Conservation (phyloP, 2,113 vertebrate genomes). For the Spilogale gracilis region DNA sequence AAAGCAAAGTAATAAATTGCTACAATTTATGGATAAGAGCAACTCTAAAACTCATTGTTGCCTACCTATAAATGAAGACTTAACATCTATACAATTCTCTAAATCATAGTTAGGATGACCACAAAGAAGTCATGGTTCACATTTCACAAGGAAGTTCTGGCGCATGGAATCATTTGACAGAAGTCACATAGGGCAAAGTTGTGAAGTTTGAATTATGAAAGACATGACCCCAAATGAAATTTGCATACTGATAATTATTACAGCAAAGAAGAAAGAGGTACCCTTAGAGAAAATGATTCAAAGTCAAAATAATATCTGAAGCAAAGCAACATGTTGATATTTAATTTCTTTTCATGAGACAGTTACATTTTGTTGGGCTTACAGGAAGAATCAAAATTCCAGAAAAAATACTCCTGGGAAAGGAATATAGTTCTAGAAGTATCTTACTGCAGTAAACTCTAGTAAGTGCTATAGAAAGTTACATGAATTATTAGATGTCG, state of each 20-base stretch:
- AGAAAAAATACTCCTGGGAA: neutral
- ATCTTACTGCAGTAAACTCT: conserved; percentile 35
- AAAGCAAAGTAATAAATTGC: neutral
- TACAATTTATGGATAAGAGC: neutral
- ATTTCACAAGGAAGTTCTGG: neutral
- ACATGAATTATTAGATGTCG: conserved; percentile 36
- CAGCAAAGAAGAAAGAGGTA: neutral
- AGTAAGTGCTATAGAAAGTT: neutral
- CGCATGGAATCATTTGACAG: conserved; percentile 20
- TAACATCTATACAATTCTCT: neutral
- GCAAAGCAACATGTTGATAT: neutral
- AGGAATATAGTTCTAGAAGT: neutral
- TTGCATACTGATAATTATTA: conserved; percentile 28
- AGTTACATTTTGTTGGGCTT: conserved; percentile 1
- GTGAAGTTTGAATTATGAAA: neutral
- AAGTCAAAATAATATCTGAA: neutral
- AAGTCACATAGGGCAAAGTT: neutral
- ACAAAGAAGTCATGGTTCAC: conserved; percentile 17
- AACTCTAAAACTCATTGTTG: neutral
- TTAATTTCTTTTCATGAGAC: conserved; percentile 9
- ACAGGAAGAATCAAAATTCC: neutral
- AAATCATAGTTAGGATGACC: neutral
- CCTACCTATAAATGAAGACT: neutral
- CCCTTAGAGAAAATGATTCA: conserved; percentile 4
- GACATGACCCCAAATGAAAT: neutral